Conservation (phyloP, 1,140 invertebrate genomes). For the Periplaneta americana region DNA sequence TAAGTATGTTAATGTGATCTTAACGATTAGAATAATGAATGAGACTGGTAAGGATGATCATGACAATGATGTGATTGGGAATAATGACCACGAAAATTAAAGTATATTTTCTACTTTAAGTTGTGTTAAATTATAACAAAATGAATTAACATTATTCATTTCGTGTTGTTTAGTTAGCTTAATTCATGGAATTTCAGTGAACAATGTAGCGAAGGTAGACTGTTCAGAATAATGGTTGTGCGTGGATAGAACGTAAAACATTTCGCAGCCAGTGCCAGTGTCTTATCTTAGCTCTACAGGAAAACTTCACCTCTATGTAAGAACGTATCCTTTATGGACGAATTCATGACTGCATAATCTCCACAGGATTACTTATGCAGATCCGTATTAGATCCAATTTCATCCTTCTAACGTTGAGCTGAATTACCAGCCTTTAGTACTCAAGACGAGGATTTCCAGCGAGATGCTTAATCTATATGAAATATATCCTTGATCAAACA, state of each 20-base stretch:
- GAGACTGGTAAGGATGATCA: no score
- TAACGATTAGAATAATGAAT: no score
- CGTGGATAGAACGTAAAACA: background rate
- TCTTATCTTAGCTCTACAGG: no score
- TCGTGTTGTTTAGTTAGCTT: no score
- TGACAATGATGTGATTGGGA: no score
- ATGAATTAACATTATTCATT: no score
- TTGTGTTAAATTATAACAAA: no score
- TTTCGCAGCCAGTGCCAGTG: no score
- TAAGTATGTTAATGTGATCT: no score
- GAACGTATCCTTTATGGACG: background rate
- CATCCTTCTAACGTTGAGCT: background rate
- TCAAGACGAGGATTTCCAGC: no score
- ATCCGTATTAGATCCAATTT: background rate
- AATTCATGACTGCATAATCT: background rate
- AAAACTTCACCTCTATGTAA: background rate
- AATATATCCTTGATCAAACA: background rate
- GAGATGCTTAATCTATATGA: background rate
- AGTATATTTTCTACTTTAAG: no score
- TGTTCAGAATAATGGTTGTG: background rate
- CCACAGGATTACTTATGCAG: background rate
- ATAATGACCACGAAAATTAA: no score
- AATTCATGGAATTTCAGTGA: background rate
- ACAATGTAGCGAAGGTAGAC: background rate
- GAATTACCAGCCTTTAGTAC: background rate